Conservation (phyloP, 1,140 invertebrate species). For the Drosophila jambulina region DNA sequence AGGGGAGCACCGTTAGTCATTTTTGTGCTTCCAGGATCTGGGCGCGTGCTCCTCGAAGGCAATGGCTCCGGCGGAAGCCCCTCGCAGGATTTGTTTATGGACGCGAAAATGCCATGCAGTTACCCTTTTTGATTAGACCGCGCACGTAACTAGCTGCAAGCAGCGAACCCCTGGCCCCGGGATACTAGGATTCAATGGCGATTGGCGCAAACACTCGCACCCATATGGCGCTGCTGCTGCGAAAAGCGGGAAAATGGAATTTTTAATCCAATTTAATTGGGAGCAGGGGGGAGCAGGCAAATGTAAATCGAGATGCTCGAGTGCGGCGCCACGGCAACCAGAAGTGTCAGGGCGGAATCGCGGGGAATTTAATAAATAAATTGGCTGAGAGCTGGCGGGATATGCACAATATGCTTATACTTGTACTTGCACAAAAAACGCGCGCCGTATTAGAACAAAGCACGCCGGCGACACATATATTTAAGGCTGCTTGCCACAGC, state of each 20-base stretch:
- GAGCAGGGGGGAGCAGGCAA: conserved; percentile 5
- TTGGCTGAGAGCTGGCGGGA: conserved; percentile 47
- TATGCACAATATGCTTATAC: conserved; percentile 50
- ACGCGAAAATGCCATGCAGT: conserved; percentile 54
- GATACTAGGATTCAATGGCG: conserved; percentile 45
- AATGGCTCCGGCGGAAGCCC: conserved; percentile 2
- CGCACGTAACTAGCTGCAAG: conserved; percentile 49
- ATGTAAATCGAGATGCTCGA: conserved; percentile 39
- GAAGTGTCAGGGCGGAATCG: conserved; percentile 43
- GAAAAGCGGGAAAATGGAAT: conserved; percentile 72
- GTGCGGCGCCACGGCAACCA: conserved; percentile 41
- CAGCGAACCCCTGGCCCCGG: conserved; percentile 2
- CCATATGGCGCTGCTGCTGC: conserved; percentile 57
- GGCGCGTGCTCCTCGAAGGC: conserved; percentile 24
- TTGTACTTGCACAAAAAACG: conserved; percentile 14
- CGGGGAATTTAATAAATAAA: conserved; percentile 72
- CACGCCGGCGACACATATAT: conserved; percentile 75
- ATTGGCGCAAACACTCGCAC: conserved; percentile 66
- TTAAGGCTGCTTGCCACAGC: conserved; percentile 57
- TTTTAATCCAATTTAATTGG: conserved; percentile 83
- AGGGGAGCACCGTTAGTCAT: conserved; percentile 37
- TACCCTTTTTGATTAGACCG: conserved; percentile 80
- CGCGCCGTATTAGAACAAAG: conserved; percentile 63
- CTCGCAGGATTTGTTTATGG: conserved; percentile 53
- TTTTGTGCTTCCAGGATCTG: conserved; percentile 46